phyloP scores from a whole-genome alignment of 2,113 vertebrate genomes.

The Heliornis fulica region DNA sequence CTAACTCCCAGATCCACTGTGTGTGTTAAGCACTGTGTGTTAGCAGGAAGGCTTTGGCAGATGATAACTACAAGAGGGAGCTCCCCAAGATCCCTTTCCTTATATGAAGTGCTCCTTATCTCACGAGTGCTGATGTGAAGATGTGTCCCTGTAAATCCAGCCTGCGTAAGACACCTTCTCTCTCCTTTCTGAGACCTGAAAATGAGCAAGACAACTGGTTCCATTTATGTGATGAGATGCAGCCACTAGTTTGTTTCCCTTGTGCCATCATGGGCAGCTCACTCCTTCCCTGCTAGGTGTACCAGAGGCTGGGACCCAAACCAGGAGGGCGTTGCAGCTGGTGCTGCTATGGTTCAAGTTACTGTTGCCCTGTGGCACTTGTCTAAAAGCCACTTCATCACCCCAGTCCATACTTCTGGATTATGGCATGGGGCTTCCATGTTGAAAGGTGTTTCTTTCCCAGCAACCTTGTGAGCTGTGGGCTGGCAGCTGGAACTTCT shows the following conservation, averaged over 20 bases:
- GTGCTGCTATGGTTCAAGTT: neutral
- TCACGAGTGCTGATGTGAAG: neutral
- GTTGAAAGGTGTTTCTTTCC: neutral
- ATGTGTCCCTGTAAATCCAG: neutral
- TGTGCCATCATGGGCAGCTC: neutral
- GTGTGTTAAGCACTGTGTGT: neutral
- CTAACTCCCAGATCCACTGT: neutral
- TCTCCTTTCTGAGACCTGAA: neutral
- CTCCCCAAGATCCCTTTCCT: neutral
- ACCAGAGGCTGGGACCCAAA: neutral
- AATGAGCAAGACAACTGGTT: neutral
- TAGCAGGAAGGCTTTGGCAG: neutral
- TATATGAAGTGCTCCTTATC: neutral
- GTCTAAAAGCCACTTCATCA: neutral
- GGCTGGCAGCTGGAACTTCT: neutral
- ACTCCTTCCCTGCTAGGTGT: neutral
- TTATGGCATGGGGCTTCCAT: neutral
- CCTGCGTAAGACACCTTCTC: neutral
- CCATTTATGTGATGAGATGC: neutral
- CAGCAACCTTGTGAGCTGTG: neutral
- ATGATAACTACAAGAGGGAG: neutral
- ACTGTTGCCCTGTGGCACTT: rapidly evolving
- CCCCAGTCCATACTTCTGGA: neutral
- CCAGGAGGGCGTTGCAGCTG: neutral
- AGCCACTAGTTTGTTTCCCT: neutral